Evolutionary conservation across 2,888 invertebrate genomes (phyloP).

Genomic region (Theristus sp.): DNA sequence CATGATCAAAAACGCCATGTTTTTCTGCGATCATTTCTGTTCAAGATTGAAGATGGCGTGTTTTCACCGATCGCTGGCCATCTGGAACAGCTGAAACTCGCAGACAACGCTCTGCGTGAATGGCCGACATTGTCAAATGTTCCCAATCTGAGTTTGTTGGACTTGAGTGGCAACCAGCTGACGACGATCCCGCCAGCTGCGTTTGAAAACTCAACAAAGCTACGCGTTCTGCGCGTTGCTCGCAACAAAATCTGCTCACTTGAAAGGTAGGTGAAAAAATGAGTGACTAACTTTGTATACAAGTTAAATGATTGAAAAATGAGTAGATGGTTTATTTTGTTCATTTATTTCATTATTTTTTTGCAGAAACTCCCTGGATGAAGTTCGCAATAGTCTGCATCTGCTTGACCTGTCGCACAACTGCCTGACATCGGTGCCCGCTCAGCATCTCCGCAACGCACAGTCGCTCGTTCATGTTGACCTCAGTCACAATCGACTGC

Average conservation of each 20-base stretch:
- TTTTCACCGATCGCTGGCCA: background rate
- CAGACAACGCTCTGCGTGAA: background rate
- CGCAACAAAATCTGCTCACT: background rate
- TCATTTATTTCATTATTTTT: no score
- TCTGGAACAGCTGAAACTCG: background rate
- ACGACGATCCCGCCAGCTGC: background rate
- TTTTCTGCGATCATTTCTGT: no score
- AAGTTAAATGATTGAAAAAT: no score
- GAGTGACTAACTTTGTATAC: no score
- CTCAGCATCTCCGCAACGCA: conserved; percentile 60
- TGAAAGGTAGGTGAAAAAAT: background rate
- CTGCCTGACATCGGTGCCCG: conserved; percentile 56
- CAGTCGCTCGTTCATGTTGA: conserved; percentile 50
- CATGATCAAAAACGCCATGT: no score
- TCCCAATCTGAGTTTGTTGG: background rate
- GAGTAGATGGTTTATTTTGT: no score
- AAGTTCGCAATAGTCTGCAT: conserved; percentile 38
- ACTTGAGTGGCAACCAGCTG: background rate
- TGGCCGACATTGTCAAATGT: background rate
- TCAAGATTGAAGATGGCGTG: background rate
- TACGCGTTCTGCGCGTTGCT: background rate
- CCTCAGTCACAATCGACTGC: conserved; percentile 31
- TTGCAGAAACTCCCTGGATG: conserved; percentile 18
- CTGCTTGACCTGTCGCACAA: conserved; percentile 64
- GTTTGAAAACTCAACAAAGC: background rate